These are phyloP conservation scores for Podarcis cretensis DNA, from an alignment of 2,113 vertebrate genomes.

Conservation along the genomic window DNA sequence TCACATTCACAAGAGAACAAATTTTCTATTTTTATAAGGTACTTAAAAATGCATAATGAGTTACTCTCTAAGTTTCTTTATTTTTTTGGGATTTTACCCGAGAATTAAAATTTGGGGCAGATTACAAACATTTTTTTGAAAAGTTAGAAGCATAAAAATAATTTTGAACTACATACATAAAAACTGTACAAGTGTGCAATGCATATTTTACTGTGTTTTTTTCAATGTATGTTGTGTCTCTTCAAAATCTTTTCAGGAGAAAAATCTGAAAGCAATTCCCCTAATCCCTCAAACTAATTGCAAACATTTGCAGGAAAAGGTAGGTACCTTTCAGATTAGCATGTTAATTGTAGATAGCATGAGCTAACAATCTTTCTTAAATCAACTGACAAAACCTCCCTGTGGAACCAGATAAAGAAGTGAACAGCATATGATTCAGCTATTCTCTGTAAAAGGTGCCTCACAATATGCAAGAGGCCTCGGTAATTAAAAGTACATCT, in stretches of 20 bases:
- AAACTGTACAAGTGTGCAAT: conserved; percentile 15
- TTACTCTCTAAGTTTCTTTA: conserved; percentile 43
- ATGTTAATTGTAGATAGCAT: conserved; percentile 2
- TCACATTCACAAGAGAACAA: conserved; percentile 18
- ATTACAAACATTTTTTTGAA: not conserved
- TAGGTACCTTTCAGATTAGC: not conserved
- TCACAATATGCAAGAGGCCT: not conserved
- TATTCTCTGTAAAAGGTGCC: not conserved
- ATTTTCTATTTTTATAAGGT: not conserved
- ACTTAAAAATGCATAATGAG: not conserved
- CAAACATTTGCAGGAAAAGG: conserved; percentile 7
- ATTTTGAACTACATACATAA: not conserved
- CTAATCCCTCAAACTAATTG: not conserved
- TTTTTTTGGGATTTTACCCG: not conserved
- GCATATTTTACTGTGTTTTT: conserved; percentile 1
- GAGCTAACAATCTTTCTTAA: not conserved
- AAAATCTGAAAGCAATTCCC: conserved; percentile 24
- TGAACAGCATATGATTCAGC: not conserved
- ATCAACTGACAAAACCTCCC: conserved; percentile 20
- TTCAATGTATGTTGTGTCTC: conserved; percentile 22
- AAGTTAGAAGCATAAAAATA: not conserved
- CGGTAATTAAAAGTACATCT: not conserved
- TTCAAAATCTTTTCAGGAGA: conserved; percentile 23
- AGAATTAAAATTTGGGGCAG: not conserved
- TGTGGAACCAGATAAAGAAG: not conserved